A percentile compares a stretch with the other conserved stretches of the same genome.
Evolutionary conservation across 2,888 invertebrate species (phyloP).

Genomic region (Drosophila gaucha): DNA sequence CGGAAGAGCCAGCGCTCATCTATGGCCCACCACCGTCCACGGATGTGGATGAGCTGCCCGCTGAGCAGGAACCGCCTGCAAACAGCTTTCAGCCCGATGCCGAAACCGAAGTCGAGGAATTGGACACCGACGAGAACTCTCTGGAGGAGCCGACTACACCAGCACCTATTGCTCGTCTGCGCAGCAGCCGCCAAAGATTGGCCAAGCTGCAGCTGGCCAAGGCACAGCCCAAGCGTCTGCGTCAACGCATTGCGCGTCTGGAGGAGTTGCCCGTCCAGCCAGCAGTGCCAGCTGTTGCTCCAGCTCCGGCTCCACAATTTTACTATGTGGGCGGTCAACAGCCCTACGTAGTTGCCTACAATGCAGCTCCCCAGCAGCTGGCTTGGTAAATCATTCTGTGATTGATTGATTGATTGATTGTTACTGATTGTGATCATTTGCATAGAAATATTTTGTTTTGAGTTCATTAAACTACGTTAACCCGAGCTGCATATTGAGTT

Average conservation of each 20-base stretch:
- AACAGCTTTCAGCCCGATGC: constrained; percentile 59
- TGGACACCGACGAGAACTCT: constrained; percentile 59
- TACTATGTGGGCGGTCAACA: constrained; percentile 71
- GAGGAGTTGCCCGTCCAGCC: constrained; percentile 53
- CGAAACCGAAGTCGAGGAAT: constrained; percentile 63
- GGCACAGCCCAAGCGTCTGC: constrained; percentile 34
- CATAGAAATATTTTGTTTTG: constrained; percentile 9
- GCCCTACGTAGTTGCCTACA: constrained; percentile 65
- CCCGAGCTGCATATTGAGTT: constrained; percentile 8
- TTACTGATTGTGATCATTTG: too few relatives aligned
- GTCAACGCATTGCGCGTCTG: constrained; percentile 63
- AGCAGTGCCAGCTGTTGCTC: constrained; percentile 36
- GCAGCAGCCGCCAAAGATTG: constrained; percentile 47
- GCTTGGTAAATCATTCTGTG: constrained; percentile 54
- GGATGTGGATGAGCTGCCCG: constrained; percentile 56
- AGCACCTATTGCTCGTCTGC: constrained; percentile 52
- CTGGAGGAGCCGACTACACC: constrained; percentile 62
- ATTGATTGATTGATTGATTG: constrained; percentile 28
- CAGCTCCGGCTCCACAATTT: constrained; percentile 50
- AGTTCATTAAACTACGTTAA: constrained; percentile 32
- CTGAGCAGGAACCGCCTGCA: constrained; percentile 33
- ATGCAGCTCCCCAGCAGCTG: constrained; percentile 62
- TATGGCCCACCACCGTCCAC: constrained; percentile 77
- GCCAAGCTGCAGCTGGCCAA: constrained; percentile 57
- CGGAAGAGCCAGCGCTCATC: constrained; percentile 68